These are phyloP conservation scores for Habroteleia sp. DNA, from an alignment of 2,888 invertebrate genomes.

Conservation along the genomic window DNA sequence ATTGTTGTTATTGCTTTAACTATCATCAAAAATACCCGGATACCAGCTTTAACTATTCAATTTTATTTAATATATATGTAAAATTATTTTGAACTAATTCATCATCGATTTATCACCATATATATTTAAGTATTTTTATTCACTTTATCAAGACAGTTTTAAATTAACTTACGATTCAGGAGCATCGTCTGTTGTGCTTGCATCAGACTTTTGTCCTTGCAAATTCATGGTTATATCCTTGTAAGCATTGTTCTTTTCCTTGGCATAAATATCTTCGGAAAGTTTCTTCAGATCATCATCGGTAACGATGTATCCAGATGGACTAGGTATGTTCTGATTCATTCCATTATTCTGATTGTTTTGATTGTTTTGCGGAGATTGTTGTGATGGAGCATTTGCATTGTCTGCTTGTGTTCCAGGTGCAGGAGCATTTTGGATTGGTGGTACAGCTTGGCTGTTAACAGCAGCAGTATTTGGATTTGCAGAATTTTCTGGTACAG, in stretches of 20 bases:
- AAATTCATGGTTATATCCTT: constrained; percentile 86
- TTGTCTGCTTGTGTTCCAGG: constrained; percentile 37
- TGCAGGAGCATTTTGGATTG: constrained; percentile 48
- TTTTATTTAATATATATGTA: too few relatives aligned
- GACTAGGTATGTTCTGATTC: constrained; percentile 63
- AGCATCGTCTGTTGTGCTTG: constrained; percentile 87
- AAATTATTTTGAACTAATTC: too few relatives aligned
- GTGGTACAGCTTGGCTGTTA: constrained; percentile 36
- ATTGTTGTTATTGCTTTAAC: too few relatives aligned
- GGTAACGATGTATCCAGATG: constrained; percentile 80
- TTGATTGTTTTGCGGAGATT: constrained; percentile 3
- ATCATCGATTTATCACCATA: too few relatives aligned
- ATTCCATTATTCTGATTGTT: constrained; percentile 32
- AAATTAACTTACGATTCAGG: constrained; percentile 85
- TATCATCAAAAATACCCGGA: too few relatives aligned
- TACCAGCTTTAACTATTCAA: too few relatives aligned
- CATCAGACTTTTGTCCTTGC: constrained; percentile 89
- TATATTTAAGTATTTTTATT: too few relatives aligned
- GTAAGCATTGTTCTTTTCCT: constrained; percentile 89
- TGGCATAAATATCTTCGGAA: constrained; percentile 86
- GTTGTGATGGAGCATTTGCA: constrained; percentile 49
- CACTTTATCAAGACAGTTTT: too few relatives aligned
- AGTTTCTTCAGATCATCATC: constrained; percentile 86
- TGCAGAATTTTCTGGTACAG: constrained; percentile 47
- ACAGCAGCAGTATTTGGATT: constrained; percentile 44